Conservation (phyloP, 2,113 vertebrate genomes). For the Colossoma macropomum region DNA sequence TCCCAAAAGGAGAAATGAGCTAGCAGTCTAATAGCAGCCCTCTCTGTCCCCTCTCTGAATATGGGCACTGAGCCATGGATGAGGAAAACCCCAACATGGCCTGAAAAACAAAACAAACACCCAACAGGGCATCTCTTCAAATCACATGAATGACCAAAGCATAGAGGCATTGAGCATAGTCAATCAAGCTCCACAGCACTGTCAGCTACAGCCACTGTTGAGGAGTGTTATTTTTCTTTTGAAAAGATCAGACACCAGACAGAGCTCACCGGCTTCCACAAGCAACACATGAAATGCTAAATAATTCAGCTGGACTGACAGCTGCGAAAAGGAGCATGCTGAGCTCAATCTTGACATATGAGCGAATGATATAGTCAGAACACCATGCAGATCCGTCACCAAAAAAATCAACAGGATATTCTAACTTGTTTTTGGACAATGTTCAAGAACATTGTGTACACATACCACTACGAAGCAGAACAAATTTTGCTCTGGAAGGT, state of each 20-base stretch:
- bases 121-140: not conserved
- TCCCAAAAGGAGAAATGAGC: not conserved
- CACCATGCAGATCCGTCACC: not conserved
- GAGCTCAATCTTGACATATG: not conserved
- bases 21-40: not conserved
- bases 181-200: not conserved
- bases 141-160: not conserved
- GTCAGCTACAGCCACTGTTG: not conserved
- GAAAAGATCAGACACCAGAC: not conserved
- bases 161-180: no score
- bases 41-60: no score
- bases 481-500: no score
- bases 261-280: not conserved
- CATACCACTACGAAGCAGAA: no score
- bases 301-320: slow-evolving; percentile 28
- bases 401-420: not conserved
- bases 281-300: slow-evolving; percentile 22
- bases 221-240: not conserved
- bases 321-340: slow-evolving; percentile 14
- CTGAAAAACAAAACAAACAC: no score
- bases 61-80: slow-evolving; percentile 2
- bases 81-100: not conserved
- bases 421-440: not conserved
- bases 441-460: not conserved
- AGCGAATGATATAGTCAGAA: slow-evolving; percentile 11